A percentile compares a stretch with the other conserved stretches of the same genome.
These are phyloP conservation scores for Athene noctua DNA, from an alignment of 2,113 vertebrate genomes.

Conservation along the genomic window DNA sequence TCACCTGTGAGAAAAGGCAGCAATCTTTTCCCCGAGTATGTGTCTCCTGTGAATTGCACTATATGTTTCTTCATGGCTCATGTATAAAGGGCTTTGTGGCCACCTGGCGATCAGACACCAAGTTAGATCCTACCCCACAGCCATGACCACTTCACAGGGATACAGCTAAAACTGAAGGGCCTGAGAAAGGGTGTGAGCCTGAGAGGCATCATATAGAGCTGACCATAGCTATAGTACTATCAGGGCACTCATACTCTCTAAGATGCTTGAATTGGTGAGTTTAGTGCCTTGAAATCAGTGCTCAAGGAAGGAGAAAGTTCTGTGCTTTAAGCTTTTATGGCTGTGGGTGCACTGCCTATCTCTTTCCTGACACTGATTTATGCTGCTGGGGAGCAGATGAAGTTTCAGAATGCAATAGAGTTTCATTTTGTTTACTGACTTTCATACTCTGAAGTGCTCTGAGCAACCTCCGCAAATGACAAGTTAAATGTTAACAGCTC, in stretches of 20 bases:
- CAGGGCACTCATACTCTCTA: background rate
- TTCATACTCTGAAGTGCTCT: background rate
- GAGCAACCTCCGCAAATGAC: background rate
- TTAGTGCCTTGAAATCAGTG: background rate
- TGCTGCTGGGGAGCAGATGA: background rate
- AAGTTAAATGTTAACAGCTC: conserved; percentile 1
- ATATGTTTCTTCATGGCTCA: background rate
- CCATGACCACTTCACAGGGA: background rate
- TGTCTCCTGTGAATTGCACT: background rate
- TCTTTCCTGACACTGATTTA: background rate
- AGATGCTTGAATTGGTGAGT: background rate
- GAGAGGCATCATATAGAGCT: background rate
- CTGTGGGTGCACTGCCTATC: background rate
- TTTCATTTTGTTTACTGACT: conserved; percentile 26
- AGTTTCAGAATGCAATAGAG: background rate
- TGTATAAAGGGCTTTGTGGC: background rate
- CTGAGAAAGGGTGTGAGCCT: background rate
- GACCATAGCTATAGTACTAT: background rate
- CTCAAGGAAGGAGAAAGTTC: background rate
- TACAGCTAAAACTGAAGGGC: background rate
- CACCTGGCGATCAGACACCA: background rate
- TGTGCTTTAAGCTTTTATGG: background rate
- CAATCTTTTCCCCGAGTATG: accelerated
- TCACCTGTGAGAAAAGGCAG: background rate
- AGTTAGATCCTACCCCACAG: background rate